These are phyloP conservation scores for Drosophila nigricruria DNA, from an alignment of 2,888 invertebrate genomes.

Conservation along the genomic window DNA sequence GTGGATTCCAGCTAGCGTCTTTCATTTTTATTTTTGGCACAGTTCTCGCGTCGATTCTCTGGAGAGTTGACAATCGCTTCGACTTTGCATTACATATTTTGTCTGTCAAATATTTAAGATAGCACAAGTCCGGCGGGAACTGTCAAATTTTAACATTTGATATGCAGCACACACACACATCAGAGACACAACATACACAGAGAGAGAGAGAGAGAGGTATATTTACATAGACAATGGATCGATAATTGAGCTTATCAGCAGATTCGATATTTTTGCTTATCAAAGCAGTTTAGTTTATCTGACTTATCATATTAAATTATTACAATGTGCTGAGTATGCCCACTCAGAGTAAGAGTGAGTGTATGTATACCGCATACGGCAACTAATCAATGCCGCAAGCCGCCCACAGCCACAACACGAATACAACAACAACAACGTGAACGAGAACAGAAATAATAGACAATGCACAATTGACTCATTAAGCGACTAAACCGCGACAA, in stretches of 20 bases:
- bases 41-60: constrained; percentile 40
- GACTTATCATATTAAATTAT: constrained; percentile 70
- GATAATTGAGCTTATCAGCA: constrained; percentile 78
- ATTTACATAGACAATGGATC: constrained; percentile 48
- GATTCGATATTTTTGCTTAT: constrained; percentile 68
- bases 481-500: constrained; percentile 76
- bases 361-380: constrained; percentile 18
- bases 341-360: constrained; percentile 1
- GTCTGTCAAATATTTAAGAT: constrained; percentile 43
- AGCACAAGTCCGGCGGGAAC: constrained; percentile 47
- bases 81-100: constrained; percentile 45
- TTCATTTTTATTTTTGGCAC: constrained; percentile 5
- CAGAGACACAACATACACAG: not conserved
- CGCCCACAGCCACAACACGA: constrained; percentile 57
- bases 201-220: not conserved
- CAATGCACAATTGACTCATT: constrained; percentile 79
- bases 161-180: constrained; percentile 8
- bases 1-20: not conserved
- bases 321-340: constrained; percentile 63
- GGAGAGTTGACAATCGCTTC: constrained; percentile 47
- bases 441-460: constrained; percentile 37
- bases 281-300: constrained; percentile 73
- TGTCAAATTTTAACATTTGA: constrained; percentile 60
- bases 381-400: constrained; percentile 71
- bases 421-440: constrained; percentile 29